Conservation (phyloP, 2,888 invertebrate species). For the Biston stratarius region DNA sequence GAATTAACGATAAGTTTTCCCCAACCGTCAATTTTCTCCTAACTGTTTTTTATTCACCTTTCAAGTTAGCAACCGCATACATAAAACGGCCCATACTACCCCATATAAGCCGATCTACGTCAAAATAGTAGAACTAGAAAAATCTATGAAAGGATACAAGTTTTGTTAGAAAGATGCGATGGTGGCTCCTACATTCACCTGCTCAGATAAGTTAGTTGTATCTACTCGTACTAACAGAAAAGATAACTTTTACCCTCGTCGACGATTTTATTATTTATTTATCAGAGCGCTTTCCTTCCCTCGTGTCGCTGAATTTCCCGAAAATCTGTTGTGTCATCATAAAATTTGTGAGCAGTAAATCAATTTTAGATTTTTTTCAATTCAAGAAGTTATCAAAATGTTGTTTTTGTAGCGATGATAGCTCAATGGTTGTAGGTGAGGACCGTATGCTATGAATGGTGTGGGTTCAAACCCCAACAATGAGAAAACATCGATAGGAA, state of each 20-base stretch:
- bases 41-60: background rate
- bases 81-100: background rate
- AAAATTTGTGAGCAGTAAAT: constrained; percentile 12
- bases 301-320: constrained; percentile 25
- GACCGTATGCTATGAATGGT: too few relatives aligned
- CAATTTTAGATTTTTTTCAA: background rate
- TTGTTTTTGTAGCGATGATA: too few relatives aligned
- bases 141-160: background rate
- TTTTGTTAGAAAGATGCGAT: background rate
- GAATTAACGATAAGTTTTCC: background rate
- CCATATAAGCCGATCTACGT: background rate
- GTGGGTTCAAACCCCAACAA: too few relatives aligned
- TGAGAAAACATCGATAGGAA: too few relatives aligned
- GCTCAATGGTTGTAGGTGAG: too few relatives aligned
- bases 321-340: constrained; percentile 29
- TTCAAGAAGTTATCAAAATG: too few relatives aligned
- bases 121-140: background rate
- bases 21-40: background rate
- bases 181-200: background rate
- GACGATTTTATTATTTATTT: constrained; percentile 34
- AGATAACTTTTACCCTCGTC: constrained; percentile 30
- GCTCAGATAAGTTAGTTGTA: background rate
- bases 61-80: constrained; percentile 1
- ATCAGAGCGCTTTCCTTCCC: constrained; percentile 28
- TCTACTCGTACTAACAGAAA: constrained; percentile 9